Evolutionary conservation across 2,113 vertebrate genomes (phyloP).

Genomic region (Procavia capensis): DNA sequence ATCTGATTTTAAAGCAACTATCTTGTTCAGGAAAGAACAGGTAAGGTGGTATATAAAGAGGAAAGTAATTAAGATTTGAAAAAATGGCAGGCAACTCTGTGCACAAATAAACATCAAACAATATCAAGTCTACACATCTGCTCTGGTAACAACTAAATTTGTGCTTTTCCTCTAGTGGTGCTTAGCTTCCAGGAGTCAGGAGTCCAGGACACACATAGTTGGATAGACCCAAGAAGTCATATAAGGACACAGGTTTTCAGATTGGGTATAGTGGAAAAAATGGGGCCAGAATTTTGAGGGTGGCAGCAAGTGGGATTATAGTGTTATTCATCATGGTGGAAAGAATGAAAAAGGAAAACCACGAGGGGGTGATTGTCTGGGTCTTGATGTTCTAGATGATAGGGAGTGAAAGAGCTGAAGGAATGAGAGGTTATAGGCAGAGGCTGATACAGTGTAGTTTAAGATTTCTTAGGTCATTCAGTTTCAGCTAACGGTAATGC

Average conservation of each 20-base stretch:
- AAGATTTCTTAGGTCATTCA: background rate
- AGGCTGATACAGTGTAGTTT: background rate
- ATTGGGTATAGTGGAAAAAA: background rate
- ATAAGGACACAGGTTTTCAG: background rate
- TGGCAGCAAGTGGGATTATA: background rate
- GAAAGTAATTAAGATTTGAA: background rate
- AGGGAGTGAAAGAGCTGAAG: background rate
- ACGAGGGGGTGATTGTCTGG: background rate
- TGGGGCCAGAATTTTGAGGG: background rate
- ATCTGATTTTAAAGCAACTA: background rate
- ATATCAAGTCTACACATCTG: background rate
- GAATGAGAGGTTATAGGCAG: background rate
- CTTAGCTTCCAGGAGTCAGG: background rate
- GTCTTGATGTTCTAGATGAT: background rate
- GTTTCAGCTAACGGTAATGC: background rate
- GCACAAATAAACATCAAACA: background rate
- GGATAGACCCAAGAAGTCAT: background rate
- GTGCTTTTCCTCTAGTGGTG: background rate
- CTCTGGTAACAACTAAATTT: background rate
- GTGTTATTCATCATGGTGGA: background rate
- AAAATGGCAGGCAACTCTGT: background rate
- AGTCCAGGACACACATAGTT: background rate
- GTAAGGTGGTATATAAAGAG: background rate
- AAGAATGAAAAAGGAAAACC: background rate
- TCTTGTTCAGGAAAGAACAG: background rate